These are phyloP conservation scores for Entelurus aequoreus DNA, from an alignment of 2,113 vertebrate genomes.

Conservation along the genomic window DNA sequence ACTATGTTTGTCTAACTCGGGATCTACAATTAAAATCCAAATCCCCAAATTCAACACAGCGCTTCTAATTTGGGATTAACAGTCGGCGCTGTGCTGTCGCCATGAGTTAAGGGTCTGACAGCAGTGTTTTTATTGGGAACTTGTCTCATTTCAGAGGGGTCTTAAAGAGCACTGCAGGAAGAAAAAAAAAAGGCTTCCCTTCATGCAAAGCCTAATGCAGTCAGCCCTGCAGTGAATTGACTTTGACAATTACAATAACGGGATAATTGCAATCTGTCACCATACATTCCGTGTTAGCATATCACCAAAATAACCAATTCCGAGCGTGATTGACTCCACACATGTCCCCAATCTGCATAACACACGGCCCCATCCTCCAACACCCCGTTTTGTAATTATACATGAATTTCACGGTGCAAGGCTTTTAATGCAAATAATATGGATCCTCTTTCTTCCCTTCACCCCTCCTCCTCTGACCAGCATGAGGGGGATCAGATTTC, in stretches of 20 bases:
- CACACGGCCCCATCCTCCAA: slow-evolving; percentile 15
- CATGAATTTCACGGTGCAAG: slow-evolving; percentile 71
- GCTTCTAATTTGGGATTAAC: too few relatives aligned
- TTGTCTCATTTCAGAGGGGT: slow-evolving; percentile 1
- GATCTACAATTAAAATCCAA: neutral
- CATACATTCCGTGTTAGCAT: slow-evolving; percentile 63
- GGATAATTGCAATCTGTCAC: slow-evolving; percentile 75
- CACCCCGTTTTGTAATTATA: slow-evolving; percentile 66
- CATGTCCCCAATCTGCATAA: slow-evolving; percentile 61
- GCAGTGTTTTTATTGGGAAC: neutral
- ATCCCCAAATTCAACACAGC: too few relatives aligned
- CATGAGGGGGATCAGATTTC: slow-evolving; percentile 64
- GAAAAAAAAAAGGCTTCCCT: slow-evolving; percentile 7
- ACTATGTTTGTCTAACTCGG: neutral
- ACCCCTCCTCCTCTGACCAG: slow-evolving; percentile 26
- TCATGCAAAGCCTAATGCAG: slow-evolving; percentile 25
- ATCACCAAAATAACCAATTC: slow-evolving; percentile 66
- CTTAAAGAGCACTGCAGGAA: slow-evolving; percentile 5
- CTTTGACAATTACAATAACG: slow-evolving; percentile 73
- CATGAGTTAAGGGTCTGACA: neutral
- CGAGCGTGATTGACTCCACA: slow-evolving; percentile 51
- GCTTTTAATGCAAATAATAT: slow-evolving; percentile 77
- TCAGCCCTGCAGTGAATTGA: slow-evolving; percentile 57
- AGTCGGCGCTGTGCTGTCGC: neutral
- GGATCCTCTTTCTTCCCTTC: slow-evolving; percentile 32